Conservation (phyloP, 2,888 invertebrate genomes). For the Stramonita haemastoma region DNA sequence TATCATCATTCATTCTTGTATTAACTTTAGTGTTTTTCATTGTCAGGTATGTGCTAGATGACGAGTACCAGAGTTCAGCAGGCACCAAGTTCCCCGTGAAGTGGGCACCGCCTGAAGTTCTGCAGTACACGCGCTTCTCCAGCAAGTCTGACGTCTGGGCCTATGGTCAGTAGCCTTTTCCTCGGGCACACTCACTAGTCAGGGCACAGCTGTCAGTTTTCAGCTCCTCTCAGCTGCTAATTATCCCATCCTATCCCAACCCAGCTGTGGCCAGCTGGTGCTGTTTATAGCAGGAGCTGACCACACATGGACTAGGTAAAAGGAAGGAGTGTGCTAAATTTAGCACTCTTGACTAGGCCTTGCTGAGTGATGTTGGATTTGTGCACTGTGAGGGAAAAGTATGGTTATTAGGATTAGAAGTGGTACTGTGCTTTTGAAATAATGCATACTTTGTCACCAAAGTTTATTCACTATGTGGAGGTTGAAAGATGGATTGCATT, state of each 20-base stretch:
- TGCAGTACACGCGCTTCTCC: constrained; percentile 95
- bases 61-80: constrained; percentile 97
- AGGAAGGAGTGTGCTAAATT: no score
- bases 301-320: no score
- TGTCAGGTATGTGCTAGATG: constrained; percentile 91
- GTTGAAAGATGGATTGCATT: background rate
- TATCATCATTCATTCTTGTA: no score
- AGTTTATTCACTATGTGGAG: background rate
- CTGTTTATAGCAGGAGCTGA: no score
- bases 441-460: background rate
- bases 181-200: background rate
- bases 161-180: constrained; percentile 83
- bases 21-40: background rate
- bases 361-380: no score
- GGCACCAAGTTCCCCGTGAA: constrained; percentile 98
- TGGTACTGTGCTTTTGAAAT: background rate
- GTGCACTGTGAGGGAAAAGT: background rate
- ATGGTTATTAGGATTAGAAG: background rate
- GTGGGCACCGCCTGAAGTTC: constrained; percentile 98
- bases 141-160: constrained; percentile 98
- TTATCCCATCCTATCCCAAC: no score
- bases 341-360: no score
- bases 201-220: no score
- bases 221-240: no score
- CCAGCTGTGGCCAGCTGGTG: no score